Evolutionary conservation across 1,140 invertebrate genomes (phyloP), one percentile per base, ranked within the genome.

Genomic region (Lanistes nyassanus): DNA sequence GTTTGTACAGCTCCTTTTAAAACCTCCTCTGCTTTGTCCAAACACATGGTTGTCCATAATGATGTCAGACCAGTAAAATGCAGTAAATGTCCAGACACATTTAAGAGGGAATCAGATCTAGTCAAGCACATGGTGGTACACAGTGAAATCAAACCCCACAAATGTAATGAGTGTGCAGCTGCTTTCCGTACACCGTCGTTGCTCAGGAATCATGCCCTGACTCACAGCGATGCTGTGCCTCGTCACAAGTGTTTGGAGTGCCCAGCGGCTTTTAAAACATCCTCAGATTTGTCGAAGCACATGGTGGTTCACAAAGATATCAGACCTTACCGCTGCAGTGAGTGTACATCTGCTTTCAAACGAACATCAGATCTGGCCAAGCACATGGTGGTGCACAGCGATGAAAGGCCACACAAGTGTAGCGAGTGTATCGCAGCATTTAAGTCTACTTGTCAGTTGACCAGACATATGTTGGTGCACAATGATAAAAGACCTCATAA

Each of bases 341-440:
- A 72, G 3, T 79, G 78, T 53, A 62, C 47, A 5, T 75, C 76
- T 53, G 64, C 34, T 7, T 79, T 76, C 71, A 69, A 42, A 6
- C 56, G 69, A 21, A 42, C 66, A 2, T 65, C 62, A 66, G 67
- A 71, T n/a, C 55, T 79, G 29, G 47, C 34, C 7, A 69, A 71
- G 13, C 79, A 80, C 26, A 76, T 60, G 31, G 34, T 42, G 39
- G 56, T 74, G 26, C 76, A 78, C 29, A 76, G 26, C 26, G 74
- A 74, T 19, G 51, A 62, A 37, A 80, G 73, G 62, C 79, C 79
- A n/a, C 76, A 58, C 76, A 64, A 37, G 7, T 80, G 79, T 74
- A 62, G 60, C 39, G 56, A 72, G 11, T 80, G 79, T 78, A 26
- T 36, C 1, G 76, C 76, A 26, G 19, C 65, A 3, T 79, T 80